These are phyloP conservation scores for Rhea pennata DNA, from an alignment of 2,113 vertebrate genomes.

Conservation along the genomic window DNA sequence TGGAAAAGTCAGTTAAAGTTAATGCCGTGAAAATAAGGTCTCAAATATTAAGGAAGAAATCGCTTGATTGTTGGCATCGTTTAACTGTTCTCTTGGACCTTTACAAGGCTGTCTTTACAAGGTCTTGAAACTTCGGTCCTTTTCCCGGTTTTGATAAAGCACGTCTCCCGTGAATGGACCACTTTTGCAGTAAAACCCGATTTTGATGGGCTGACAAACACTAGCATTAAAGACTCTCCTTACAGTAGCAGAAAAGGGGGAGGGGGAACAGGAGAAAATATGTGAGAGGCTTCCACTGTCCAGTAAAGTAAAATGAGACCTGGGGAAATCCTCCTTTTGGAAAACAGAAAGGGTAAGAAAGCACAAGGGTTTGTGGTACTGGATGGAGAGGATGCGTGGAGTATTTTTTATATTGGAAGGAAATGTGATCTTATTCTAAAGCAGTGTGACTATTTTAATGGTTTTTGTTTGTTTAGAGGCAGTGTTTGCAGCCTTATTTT, in stretches of 20 bases:
- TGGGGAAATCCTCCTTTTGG: neutral
- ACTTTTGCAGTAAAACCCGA: neutral
- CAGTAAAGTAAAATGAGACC: neutral
- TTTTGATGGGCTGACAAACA: neutral
- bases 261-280: too few species aligned
- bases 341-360: neutral
- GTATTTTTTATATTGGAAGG: neutral
- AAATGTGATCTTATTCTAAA: neutral
- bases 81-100: neutral
- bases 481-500: neutral
- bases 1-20: neutral
- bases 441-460: neutral
- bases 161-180: neutral
- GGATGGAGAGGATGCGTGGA: too few species aligned
- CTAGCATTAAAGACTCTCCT: neutral
- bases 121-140: neutral
- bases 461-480: neutral
- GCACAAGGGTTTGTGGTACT: neutral
- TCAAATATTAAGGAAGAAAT: neutral
- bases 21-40: neutral
- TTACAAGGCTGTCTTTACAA: neutral
- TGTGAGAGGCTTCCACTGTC: neutral
- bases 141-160: neutral
- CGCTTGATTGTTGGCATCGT: neutral
- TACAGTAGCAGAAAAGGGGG: neutral